Evolutionary conservation across 2,113 vertebrate species (phyloP), one percentile per base, ranked within the genome.

Genomic region (Periophthalmodon schlosseri): DNA sequence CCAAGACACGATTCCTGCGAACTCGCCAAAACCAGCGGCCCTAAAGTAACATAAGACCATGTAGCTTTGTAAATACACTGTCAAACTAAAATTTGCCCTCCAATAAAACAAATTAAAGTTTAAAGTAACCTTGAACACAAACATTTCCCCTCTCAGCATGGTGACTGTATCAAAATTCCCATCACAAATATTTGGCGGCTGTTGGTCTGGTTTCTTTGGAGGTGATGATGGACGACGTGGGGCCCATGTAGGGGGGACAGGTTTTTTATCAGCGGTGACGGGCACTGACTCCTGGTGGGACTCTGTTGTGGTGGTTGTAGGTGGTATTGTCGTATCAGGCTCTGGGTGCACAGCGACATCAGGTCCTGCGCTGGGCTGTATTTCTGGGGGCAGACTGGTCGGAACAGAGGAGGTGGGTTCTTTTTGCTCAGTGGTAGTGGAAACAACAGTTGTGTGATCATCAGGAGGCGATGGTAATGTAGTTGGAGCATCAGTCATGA

Each of bases 11-110:
- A 89, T 98, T 99, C 81, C 97, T 92, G 34, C 96, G 92, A 6
- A 99, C 97, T 34, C 97, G 93, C 97, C 97, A 99, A 90, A 99
- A 99, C 97, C 97, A 99, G 63, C 91, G 92, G 72, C 96, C 97
- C 97, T 99, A 77, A 10, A 69, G 12, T 44, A 44, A 14, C 1
- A 66, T 61, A 18, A 18, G 1, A 65, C 10, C 18, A 44, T 13
- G 60, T 15, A 18, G 28, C 12, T 65, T 65, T 20, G 20, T n/a
- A 39, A 44, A 13, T 46, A 21, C n/a, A 33, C 15, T 36, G 14
- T 65, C 18, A 9, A 34, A 64, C 14, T 18, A 46, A 21, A 67
- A 46, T 28, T 3, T 3, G 3, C 28, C 3, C 2, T 28, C 28
- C 21, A 23, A 18, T 7, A 36, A 8, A 28, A 33, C 11, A 0